These are phyloP conservation scores for Amphipoea lucens DNA, from an alignment of 2,888 invertebrate genomes.

Conservation along the genomic window DNA sequence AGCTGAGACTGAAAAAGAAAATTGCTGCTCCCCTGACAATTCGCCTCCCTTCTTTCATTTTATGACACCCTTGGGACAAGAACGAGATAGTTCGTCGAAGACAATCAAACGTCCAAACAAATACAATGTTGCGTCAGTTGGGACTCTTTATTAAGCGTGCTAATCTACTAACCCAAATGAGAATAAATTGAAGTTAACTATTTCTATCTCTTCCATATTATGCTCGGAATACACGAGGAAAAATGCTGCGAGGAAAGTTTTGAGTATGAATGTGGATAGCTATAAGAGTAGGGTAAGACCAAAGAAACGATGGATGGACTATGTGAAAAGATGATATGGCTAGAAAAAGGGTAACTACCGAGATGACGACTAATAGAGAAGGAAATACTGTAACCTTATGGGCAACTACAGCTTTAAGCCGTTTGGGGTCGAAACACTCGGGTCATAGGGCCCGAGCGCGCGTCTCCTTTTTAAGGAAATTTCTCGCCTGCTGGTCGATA, in stretches of 20 bases:
- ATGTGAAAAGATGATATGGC: neutral
- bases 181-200: neutral
- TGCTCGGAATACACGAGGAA: neutral
- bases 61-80: slow-evolving; percentile 6
- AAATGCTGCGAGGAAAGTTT: neutral
- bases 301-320: neutral
- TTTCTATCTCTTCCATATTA: neutral
- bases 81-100: neutral
- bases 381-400: no score
- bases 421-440: no score
- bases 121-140: neutral
- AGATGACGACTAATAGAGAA: neutral
- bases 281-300: neutral
- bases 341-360: neutral
- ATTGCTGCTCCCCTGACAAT: neutral
- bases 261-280: neutral
- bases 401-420: no score
- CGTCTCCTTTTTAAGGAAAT: no score
- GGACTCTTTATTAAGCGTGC: neutral
- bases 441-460: no score
- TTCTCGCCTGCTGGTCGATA: no score
- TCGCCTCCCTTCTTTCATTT: neutral
- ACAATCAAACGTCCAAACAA: neutral
- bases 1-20: slow-evolving; percentile 2
- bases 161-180: neutral